Evolutionary conservation across 2,113 vertebrate genomes (phyloP).

Genomic region (Vanacampus margaritifer): DNA sequence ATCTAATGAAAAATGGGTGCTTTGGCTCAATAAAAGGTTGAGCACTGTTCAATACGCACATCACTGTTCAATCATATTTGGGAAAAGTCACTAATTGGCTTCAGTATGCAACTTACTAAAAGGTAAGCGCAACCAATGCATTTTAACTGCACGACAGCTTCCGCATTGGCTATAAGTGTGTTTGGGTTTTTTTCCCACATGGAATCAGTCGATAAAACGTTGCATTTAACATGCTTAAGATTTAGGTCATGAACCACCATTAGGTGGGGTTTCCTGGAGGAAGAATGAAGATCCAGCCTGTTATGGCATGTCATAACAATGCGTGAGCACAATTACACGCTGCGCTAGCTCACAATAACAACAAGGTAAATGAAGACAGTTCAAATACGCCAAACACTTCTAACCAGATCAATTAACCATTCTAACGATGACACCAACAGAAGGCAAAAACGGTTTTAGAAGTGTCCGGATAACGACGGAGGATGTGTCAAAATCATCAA

Average conservation of each 20-base stretch:
- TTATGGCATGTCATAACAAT: conserved; percentile 57
- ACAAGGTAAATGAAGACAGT: not conserved
- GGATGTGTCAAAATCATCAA: conserved; percentile 24
- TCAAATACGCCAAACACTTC: not conserved
- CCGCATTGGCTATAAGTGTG: not conserved
- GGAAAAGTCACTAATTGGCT: not conserved
- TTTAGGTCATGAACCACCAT: not conserved
- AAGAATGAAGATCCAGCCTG: conserved; percentile 1
- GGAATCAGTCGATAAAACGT: not conserved
- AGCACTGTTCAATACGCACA: not conserved
- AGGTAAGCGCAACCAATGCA: not conserved
- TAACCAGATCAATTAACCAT: not conserved
- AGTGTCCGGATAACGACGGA: not conserved
- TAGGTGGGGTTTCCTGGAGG: not conserved
- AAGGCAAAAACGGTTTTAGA: not conserved
- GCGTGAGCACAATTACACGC: conserved; percentile 11
- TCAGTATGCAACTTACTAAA: not conserved
- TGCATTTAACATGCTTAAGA: not conserved
- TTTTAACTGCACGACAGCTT: not conserved
- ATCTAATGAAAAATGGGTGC: not conserved
- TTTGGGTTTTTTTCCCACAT: not conserved
- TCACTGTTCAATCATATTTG: not conserved
- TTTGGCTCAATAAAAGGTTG: not conserved
- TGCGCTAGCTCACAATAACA: conserved; percentile 28
- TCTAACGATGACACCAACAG: not conserved